Evolutionary conservation across 2,888 invertebrate genomes (phyloP).

Genomic region (Trichacis sp.): DNA sequence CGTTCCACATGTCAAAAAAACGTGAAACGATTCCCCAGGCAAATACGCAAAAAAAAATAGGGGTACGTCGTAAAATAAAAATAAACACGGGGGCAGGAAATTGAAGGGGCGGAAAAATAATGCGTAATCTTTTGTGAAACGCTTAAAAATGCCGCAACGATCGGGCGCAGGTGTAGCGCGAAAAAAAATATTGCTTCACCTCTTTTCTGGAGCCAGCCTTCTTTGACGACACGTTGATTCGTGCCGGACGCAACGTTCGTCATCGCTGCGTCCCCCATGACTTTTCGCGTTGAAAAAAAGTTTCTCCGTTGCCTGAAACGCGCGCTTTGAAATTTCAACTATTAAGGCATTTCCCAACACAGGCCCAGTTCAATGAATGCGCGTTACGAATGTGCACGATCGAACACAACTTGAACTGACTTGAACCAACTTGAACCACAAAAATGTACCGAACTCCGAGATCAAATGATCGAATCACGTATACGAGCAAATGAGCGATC

Average conservation of each 20-base stretch:
- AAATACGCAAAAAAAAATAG: too few relatives aligned
- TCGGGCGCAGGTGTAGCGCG: too few relatives aligned
- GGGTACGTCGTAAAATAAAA: too few relatives aligned
- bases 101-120: background rate
- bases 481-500: too few relatives aligned
- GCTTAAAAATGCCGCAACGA: background rate
- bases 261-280: conserved; percentile 72
- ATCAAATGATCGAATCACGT: too few relatives aligned
- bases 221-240: conserved; percentile 76
- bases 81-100: too few relatives aligned
- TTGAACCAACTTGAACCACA: background rate
- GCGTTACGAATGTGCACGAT: background rate
- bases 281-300: background rate
- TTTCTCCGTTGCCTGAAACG: background rate
- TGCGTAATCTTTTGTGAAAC: background rate
- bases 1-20: too few relatives aligned
- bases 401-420: background rate
- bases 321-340: background rate
- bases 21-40: too few relatives aligned
- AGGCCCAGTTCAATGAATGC: background rate
- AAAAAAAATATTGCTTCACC: conserved; percentile 63
- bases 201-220: conserved; percentile 96
- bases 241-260: conserved; percentile 66
- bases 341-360: conserved; percentile 3
- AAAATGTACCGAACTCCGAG: too few relatives aligned